A percentile compares a stretch with the other conserved stretches of the same genome.
Conservation (phyloP, 2,888 invertebrate species). For the Amblyjoppa proteus region DNA sequence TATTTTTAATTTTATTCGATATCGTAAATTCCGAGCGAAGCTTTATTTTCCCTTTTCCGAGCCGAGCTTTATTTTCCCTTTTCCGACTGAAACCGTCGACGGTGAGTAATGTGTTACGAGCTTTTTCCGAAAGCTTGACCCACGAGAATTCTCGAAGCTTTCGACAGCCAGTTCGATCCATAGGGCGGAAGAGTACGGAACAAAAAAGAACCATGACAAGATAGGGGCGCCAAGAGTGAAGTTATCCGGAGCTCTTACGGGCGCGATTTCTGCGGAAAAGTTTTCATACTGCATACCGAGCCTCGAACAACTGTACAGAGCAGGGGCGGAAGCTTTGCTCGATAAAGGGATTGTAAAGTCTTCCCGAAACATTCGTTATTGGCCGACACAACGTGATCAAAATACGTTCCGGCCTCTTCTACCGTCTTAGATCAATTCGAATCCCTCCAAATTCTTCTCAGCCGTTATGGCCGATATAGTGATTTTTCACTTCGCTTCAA, state of each 20-base stretch:
- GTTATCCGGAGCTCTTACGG: slow-evolving; percentile 24
- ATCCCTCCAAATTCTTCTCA: slow-evolving; percentile 27
- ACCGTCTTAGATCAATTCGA: slow-evolving; percentile 48
- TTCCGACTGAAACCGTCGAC: slow-evolving; percentile 6
- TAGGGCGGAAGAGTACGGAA: slow-evolving; percentile 12
- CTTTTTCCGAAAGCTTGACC: slow-evolving; percentile 41
- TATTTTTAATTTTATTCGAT: too few species aligned
- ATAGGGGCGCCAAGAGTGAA: slow-evolving; percentile 27
- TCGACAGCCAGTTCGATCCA: slow-evolving; percentile 47
- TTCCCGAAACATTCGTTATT: slow-evolving; percentile 78
- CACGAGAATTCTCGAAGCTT: slow-evolving; percentile 51
- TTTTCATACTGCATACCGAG: slow-evolving; percentile 21
- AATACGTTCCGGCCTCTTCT: slow-evolving; percentile 68
- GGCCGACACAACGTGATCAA: slow-evolving; percentile 77
- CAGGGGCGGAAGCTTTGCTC: slow-evolving; percentile 60
- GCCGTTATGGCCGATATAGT: neutral
- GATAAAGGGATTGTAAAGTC: slow-evolving; percentile 70
- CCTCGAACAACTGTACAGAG: slow-evolving; percentile 13
- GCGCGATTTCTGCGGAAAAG: slow-evolving; percentile 43
- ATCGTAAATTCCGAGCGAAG: neutral
- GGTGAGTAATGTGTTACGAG: slow-evolving; percentile 65
- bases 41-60: neutral
- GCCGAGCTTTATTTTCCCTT: neutral
- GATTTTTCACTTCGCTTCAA: neutral
- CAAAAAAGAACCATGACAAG: slow-evolving; percentile 5